Percentiles rank a stretch among this genome's conserved stretches.
phyloP scores from a whole-genome alignment of 2,113 vertebrate genomes.

The Nothoprocta perdicaria region DNA sequence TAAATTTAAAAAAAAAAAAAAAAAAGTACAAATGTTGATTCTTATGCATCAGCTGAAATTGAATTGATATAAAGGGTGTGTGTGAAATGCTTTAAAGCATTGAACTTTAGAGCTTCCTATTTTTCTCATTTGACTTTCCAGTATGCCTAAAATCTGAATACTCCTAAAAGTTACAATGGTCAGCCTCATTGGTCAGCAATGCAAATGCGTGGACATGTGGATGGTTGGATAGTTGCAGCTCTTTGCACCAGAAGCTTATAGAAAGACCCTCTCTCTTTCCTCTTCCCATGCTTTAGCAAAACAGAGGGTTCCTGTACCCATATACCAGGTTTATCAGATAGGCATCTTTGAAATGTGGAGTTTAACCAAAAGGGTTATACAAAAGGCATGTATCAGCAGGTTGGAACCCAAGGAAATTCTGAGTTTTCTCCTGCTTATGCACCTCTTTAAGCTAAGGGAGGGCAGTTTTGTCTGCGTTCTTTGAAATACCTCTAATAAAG shows the following conservation, averaged over 20 bases:
- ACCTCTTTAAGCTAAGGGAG: not conserved
- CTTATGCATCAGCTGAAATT: not conserved
- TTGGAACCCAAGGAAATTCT: not conserved
- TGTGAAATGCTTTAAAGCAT: not conserved
- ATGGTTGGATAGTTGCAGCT: not conserved
- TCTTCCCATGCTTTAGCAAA: not conserved
- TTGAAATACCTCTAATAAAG: not conserved
- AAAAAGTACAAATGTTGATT: conserved; percentile 3
- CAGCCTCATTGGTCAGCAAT: not conserved
- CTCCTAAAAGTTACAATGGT: not conserved
- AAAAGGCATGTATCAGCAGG: not conserved
- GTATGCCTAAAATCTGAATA: conserved; percentile 24
- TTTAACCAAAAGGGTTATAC: not conserved
- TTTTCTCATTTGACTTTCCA: conserved; percentile 7
- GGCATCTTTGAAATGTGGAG: not conserved
- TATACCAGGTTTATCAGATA: not conserved
- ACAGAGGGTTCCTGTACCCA: not conserved
- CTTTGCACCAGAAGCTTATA: not conserved
- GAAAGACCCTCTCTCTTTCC: not conserved
- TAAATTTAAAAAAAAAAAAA: conserved; percentile 28
- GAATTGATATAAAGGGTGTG: not conserved
- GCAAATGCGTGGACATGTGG: not conserved
- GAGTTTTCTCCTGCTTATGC: not conserved
- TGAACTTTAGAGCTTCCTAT: not conserved
- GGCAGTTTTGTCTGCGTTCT: not conserved